Evolutionary conservation across 1,140 invertebrate species (phyloP).

Genomic region (Anoplolepis gracilipes): DNA sequence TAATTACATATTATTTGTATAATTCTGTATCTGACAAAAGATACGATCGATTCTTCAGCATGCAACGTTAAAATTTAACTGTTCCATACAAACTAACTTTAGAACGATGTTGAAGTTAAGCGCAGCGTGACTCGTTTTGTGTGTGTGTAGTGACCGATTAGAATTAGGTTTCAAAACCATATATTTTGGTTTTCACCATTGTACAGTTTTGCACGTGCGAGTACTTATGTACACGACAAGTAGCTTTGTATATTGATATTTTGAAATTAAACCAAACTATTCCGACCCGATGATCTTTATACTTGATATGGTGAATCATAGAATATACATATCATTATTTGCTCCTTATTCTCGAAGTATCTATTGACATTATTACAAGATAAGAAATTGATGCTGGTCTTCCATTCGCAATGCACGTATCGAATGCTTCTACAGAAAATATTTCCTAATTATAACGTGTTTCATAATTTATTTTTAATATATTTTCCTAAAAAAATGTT

Average conservation of each 20-base stretch:
- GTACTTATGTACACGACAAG: neutral
- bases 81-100: constrained; percentile 50
- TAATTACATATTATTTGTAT: neutral
- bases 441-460: neutral
- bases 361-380: neutral
- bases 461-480: no score
- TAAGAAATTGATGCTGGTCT: constrained; percentile 28
- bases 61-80: constrained; percentile 16
- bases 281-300: neutral
- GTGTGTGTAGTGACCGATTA: constrained; percentile 44
- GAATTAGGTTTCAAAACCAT: constrained; percentile 1
- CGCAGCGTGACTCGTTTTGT: neutral
- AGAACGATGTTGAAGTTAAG: constrained; percentile 24
- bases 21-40: neutral
- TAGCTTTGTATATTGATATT: constrained; percentile 8
- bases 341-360: neutral
- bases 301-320: neutral
- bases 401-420: neutral
- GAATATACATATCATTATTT: neutral
- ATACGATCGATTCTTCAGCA: neutral
- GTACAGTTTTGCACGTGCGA: constrained; percentile 23
- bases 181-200: constrained; percentile 1
- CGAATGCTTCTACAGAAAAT: neutral
- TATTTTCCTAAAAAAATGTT: neutral
- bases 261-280: neutral